phyloP scores from a whole-genome alignment of 1,140 invertebrate species.

The Drosophila simulans region DNA sequence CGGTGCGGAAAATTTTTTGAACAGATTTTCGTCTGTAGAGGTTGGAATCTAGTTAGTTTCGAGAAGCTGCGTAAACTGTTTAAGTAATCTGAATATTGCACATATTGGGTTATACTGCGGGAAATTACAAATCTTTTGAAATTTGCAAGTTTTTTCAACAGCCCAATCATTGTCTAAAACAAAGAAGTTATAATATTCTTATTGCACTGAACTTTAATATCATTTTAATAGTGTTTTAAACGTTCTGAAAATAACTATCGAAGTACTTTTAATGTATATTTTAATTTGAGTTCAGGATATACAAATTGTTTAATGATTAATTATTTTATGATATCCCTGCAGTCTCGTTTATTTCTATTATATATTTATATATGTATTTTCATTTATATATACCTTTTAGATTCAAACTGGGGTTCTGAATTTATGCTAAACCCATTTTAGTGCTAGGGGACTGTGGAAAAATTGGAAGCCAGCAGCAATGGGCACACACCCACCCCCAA shows the following conservation, averaged over 20 bases:
- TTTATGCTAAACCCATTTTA: slow-evolving; percentile 28
- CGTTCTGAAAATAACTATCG: too few relatives aligned
- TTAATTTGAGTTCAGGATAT: too few relatives aligned
- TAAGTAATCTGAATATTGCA: background rate
- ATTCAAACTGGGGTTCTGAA: slow-evolving; percentile 8
- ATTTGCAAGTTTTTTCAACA: background rate
- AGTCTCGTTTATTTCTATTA: too few relatives aligned
- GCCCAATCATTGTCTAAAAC: too few relatives aligned
- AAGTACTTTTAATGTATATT: too few relatives aligned
- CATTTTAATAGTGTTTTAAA: too few relatives aligned
- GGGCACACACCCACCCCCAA: slow-evolving; percentile 32
- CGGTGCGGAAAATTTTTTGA: slow-evolving; percentile 7
- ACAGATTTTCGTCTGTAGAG: slow-evolving; percentile 2
- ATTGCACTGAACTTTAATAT: too few relatives aligned
- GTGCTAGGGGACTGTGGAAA: slow-evolving; percentile 29
- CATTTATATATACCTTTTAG: background rate
- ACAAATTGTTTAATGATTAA: too few relatives aligned
- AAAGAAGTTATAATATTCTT: too few relatives aligned
- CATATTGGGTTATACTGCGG: too few relatives aligned
- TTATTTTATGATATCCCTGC: too few relatives aligned
- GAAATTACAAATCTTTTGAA: background rate
- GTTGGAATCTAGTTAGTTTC: background rate
- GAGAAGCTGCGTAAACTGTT: background rate
- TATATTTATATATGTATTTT: too few relatives aligned
- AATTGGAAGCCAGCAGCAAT: slow-evolving; percentile 21